These are phyloP conservation scores for Echinometra lucunter DNA, from an alignment of 53 echinoderm and acorn worm genomes.

Conservation along the genomic window DNA sequence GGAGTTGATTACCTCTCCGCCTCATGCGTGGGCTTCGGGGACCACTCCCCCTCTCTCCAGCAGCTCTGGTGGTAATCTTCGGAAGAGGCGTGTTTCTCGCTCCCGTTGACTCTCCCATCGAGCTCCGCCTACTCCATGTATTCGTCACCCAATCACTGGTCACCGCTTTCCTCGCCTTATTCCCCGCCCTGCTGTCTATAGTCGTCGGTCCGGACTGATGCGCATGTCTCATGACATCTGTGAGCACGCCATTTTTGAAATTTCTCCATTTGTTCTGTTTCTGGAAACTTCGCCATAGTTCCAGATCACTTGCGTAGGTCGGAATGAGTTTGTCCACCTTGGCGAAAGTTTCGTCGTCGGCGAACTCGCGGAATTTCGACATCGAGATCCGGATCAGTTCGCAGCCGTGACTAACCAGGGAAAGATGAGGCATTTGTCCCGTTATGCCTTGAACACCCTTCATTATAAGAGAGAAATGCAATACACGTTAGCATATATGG, in stretches of 20 bases:
- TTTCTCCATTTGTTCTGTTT: constrained; percentile 92
- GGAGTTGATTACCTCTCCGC: constrained; percentile 57
- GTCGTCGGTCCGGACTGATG: constrained; percentile 60
- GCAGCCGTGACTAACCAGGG: constrained; percentile 91
- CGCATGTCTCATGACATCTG: constrained; percentile 74
- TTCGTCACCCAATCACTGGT: constrained; percentile 57
- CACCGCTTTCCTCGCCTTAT: constrained; percentile 1
- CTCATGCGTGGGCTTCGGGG: constrained; percentile 20
- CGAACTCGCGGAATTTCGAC: constrained; percentile 92
- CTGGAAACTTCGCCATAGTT: constrained; percentile 86
- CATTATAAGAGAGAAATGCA: not conserved
- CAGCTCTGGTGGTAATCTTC: constrained; percentile 18
- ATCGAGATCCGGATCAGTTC: constrained; percentile 93
- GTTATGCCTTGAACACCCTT: constrained; percentile 85
- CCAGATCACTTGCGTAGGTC: constrained; percentile 80
- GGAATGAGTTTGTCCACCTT: constrained; percentile 75
- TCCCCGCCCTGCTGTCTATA: constrained; percentile 6
- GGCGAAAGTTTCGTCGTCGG: constrained; percentile 81
- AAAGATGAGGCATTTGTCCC: constrained; percentile 86
- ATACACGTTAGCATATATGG: not conserved
- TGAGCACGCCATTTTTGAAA: constrained; percentile 89
- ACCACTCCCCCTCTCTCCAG: not conserved
- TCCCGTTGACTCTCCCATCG: constrained; percentile 22
- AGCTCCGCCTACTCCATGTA: constrained; percentile 48
- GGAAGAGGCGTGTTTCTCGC: constrained; percentile 54